phyloP scores from a whole-genome alignment of 1,140 invertebrate genomes.

The Bombus impatiens region DNA sequence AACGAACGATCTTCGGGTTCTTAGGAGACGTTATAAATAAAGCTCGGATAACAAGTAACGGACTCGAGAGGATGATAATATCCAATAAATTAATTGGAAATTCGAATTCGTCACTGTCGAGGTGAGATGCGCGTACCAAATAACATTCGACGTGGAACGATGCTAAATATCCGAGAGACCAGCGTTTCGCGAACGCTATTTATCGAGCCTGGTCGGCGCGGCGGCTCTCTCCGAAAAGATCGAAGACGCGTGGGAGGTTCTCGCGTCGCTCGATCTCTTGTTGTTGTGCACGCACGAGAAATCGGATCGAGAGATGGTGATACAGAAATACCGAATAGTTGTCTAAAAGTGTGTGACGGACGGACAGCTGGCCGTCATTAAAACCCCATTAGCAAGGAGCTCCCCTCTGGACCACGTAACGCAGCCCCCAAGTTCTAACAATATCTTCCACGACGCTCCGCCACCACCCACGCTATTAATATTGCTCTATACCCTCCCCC shows the following conservation, averaged over 20 bases:
- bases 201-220: not conserved
- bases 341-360: slow-evolving; percentile 79
- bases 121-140: not conserved
- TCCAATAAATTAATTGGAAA: slow-evolving; percentile 5
- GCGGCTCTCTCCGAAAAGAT: not conserved
- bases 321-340: slow-evolving; percentile 73
- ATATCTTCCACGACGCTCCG: slow-evolving; percentile 76
- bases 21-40: not conserved
- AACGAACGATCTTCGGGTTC: not conserved
- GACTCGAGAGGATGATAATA: not conserved
- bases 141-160: not conserved
- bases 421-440: slow-evolving; percentile 79
- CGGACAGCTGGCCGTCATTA: slow-evolving; percentile 83
- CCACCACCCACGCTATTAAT: slow-evolving; percentile 81
- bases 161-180: slow-evolving; percentile 11
- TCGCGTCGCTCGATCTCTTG: slow-evolving; percentile 23
- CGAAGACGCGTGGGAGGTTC: not conserved
- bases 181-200: slow-evolving; percentile 33
- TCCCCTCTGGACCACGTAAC: slow-evolving; percentile 69
- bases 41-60: not conserved
- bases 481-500: slow-evolving; percentile 70
- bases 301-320: slow-evolving; percentile 69
- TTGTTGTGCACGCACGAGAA: slow-evolving; percentile 28
- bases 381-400: slow-evolving; percentile 82
- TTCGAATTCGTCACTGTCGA: slow-evolving; percentile 27